Conservation (phyloP, 2,888 invertebrate genomes). For the Zaprionus bogoriensis region DNA sequence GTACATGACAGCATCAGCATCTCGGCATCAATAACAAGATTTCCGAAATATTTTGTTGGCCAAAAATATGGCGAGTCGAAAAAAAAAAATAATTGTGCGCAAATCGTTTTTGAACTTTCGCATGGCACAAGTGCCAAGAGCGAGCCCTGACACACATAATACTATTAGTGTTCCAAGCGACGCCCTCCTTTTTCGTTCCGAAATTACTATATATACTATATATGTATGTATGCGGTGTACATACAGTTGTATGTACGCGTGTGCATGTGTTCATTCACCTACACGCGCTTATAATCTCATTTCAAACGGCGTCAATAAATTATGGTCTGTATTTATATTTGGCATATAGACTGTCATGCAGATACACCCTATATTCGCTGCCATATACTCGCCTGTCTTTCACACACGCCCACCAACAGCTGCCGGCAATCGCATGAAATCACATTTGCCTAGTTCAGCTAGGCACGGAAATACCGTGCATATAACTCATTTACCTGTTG, state of each 20-base stretch:
- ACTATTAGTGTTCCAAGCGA: slow-evolving; percentile 52
- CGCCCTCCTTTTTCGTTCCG: slow-evolving; percentile 67
- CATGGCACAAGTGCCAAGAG: slow-evolving; percentile 69
- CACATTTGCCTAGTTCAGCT: slow-evolving; percentile 12
- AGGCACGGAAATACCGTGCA: slow-evolving; percentile 34
- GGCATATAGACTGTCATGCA: slow-evolving; percentile 49
- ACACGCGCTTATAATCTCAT: slow-evolving; percentile 69
- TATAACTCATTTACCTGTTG: slow-evolving; percentile 41
- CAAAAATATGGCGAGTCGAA: slow-evolving; percentile 22
- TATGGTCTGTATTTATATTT: slow-evolving; percentile 45
- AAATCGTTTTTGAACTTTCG: slow-evolving; percentile 70
- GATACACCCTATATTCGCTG: slow-evolving; percentile 5
- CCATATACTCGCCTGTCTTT: slow-evolving; percentile 27
- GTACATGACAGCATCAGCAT: slow-evolving; percentile 70
- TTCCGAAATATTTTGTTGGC: slow-evolving; percentile 57
- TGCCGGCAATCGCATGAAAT: slow-evolving; percentile 53
- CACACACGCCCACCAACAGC: slow-evolving; percentile 58
- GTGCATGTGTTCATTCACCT: slow-evolving; percentile 53
- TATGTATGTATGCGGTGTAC: too few species aligned
- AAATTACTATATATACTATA: too few species aligned
- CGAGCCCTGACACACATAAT: slow-evolving; percentile 74
- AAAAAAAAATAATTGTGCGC: slow-evolving; percentile 40
- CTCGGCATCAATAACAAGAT: slow-evolving; percentile 62
- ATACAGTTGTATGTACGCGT: too few species aligned
- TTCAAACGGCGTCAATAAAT: slow-evolving; percentile 68